These are phyloP conservation scores for Bufo gargarizans DNA, from an alignment of 2,113 vertebrate species.

Conservation along the genomic window DNA sequence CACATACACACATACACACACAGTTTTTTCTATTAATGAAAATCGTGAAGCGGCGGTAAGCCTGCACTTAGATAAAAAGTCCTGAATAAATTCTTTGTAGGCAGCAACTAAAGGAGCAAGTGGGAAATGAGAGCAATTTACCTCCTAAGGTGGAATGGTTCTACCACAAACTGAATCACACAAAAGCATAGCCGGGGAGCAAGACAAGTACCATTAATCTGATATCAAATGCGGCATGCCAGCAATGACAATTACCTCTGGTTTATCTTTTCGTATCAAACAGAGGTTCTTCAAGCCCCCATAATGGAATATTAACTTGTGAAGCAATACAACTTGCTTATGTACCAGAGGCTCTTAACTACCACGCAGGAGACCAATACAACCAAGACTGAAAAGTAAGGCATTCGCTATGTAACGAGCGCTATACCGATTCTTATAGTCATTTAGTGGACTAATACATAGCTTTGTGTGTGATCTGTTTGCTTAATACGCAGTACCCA, in stretches of 20 bases:
- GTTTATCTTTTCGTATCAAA: slow-evolving; percentile 13
- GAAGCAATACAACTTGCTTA: neutral
- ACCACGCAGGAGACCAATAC: neutral
- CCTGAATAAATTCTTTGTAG: neutral
- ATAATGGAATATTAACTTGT: neutral
- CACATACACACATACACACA: no score
- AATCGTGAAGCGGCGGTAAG: neutral
- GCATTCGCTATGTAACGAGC: neutral
- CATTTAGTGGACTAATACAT: neutral
- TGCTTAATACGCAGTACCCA: neutral
- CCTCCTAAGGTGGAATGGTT: slow-evolving; percentile 12
- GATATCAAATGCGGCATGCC: neutral
- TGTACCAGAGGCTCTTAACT: slow-evolving; percentile 6
- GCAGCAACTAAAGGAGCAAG: neutral
- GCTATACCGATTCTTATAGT: neutral
- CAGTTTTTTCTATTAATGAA: neutral
- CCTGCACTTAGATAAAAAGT: neutral
- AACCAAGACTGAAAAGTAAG: neutral
- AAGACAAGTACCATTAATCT: slow-evolving; percentile 26
- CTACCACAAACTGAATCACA: slow-evolving; percentile 25
- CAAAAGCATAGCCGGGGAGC: neutral
- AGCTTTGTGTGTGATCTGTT: neutral
- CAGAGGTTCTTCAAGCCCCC: slow-evolving; percentile 7
- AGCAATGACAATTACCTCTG: neutral
- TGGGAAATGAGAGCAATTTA: slow-evolving; percentile 22